phyloP scores from a whole-genome alignment of 1,140 invertebrate genomes.

The Solen grandis region DNA sequence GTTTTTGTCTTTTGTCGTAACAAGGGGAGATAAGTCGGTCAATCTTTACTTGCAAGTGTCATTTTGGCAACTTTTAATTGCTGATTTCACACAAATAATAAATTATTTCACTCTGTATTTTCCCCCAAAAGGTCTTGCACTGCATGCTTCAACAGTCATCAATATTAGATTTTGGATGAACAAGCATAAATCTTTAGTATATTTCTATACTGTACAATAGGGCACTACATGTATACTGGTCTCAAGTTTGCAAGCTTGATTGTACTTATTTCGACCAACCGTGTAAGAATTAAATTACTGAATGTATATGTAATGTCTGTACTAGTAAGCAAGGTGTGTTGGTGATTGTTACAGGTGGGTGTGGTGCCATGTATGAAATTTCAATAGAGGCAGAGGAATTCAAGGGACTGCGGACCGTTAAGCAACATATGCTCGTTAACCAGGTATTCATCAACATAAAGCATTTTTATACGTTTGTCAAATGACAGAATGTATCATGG shows the following conservation, averaged over 20 bases:
- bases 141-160: too few relatives aligned
- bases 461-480: slow-evolving; percentile 40
- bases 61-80: too few relatives aligned
- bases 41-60: too few relatives aligned
- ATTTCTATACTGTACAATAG: not conserved
- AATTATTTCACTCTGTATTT: too few relatives aligned
- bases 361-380: slow-evolving; percentile 94
- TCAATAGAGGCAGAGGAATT: slow-evolving; percentile 89
- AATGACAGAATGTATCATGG: not conserved
- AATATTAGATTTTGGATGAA: too few relatives aligned
- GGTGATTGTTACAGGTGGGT: slow-evolving; percentile 85
- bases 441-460: slow-evolving; percentile 81
- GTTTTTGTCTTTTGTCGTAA: too few relatives aligned
- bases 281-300: too few relatives aligned
- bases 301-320: not conserved
- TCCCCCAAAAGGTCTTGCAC: too few relatives aligned
- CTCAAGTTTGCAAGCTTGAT: not conserved
- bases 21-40: too few relatives aligned
- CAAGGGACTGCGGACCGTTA: slow-evolving; percentile 87
- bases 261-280: not conserved
- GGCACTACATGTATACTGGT: not conserved
- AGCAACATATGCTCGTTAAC: slow-evolving; percentile 91
- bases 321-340: not conserved
- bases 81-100: too few relatives aligned
- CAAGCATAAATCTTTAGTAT: not conserved